Evolutionary conservation across 1,140 invertebrate genomes (phyloP).

Genomic region (Gryon sp.): DNA sequence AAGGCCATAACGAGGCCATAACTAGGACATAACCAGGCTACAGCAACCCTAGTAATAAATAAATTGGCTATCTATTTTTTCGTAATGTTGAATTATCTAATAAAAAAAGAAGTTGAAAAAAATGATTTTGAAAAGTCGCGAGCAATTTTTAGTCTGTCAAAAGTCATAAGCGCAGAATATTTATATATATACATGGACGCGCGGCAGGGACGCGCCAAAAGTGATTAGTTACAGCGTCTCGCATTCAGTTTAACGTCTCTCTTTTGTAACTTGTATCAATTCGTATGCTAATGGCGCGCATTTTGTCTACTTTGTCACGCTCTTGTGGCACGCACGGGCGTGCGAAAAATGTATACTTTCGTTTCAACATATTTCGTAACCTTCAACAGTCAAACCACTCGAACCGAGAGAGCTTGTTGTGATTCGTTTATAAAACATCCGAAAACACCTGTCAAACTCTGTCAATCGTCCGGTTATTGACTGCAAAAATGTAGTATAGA

Average conservation of each 20-base stretch:
- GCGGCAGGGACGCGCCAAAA: conserved; percentile 33
- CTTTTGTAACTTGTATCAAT: conserved; percentile 67
- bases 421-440: conserved; percentile 57
- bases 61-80: no score
- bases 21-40: no score
- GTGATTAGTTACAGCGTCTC: conserved; percentile 72
- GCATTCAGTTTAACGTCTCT: conserved; percentile 64
- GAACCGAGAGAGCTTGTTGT: conserved; percentile 52
- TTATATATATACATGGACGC: conserved; percentile 25
- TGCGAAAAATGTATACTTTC: conserved; percentile 58
- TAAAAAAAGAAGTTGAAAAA: no score
- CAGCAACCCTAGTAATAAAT: no score
- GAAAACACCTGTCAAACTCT: conserved; percentile 62
- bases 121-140: conserved; percentile 52
- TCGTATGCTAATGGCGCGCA: conserved; percentile 73
- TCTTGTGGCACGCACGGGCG: conserved; percentile 19
- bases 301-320: conserved; percentile 46
- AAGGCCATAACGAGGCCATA: no score
- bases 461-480: not conserved
- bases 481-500: no score
- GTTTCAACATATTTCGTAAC: conserved; percentile 35
- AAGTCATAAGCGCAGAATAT: conserved; percentile 19
- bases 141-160: conserved; percentile 26
- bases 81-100: no score
- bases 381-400: not conserved